Conservation (phyloP, 2,888 invertebrate species). For the Phaonia tiefii region DNA sequence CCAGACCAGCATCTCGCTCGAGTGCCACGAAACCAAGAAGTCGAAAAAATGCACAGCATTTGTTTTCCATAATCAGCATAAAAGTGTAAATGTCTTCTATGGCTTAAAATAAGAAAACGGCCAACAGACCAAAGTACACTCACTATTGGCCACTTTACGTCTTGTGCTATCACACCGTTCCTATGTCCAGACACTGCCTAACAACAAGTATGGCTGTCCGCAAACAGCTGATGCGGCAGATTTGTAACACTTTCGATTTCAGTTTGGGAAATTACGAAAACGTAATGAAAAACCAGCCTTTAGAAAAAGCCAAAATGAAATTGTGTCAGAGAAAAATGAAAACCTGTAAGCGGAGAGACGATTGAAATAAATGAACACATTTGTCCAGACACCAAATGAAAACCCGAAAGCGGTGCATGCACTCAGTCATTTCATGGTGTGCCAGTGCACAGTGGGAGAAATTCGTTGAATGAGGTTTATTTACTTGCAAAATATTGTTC, state of each 20-base stretch:
- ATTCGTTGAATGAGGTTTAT: too few species aligned
- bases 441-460: not conserved
- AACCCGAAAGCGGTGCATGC: not conserved
- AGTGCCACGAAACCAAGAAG: not conserved
- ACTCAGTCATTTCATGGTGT: not conserved
- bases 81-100: slow-evolving; percentile 54
- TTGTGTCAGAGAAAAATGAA: slow-evolving; percentile 38
- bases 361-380: slow-evolving; percentile 24
- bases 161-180: not conserved
- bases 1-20: slow-evolving; percentile 16
- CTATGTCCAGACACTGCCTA: not conserved
- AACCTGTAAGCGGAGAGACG: slow-evolving; percentile 16
- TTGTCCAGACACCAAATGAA: not conserved
- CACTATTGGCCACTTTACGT: not conserved
- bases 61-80: slow-evolving; percentile 48
- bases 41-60: slow-evolving; percentile 35
- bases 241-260: slow-evolving; percentile 74
- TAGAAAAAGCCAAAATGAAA: slow-evolving; percentile 37
- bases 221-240: slow-evolving; percentile 68
- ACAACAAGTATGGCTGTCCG: not conserved
- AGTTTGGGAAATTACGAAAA: slow-evolving; percentile 64
- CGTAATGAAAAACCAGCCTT: slow-evolving; percentile 21
- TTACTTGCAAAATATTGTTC: too few species aligned
- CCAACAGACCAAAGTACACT: slow-evolving; percentile 53
- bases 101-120: slow-evolving; percentile 41